Evolutionary conservation across 1,140 invertebrate genomes (phyloP), one percentile per base, ranked within the genome.

Genomic region (Holcopasites calliopsidis): DNA sequence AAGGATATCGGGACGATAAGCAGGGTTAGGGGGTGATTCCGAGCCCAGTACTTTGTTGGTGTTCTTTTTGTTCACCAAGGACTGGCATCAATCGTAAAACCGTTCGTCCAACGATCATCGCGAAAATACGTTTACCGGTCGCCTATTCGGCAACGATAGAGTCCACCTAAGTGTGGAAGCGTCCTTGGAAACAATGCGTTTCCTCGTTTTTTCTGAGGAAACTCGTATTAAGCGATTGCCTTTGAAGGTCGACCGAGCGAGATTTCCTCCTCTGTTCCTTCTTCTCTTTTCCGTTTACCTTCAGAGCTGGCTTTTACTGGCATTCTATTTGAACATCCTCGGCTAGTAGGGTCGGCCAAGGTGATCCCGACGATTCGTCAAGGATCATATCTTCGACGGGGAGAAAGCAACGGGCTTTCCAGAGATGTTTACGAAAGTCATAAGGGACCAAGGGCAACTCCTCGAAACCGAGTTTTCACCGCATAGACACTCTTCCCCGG

Each of bases 401-500:
- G 62, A 60, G 76, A 77, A 85, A 79, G 79, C 70, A 21, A 28
- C n/a, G n/a, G 38, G 70, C 72, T 77, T 84, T 83, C 66, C 55
- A 60, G 61, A 72, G 62, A 72, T 85, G 77, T 86, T 85, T 86
- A 85, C 76, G 62, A 83, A 82, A 83, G 74, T 75, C 62, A 80
- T 86, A 84, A 85, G 52, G 44, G 28, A 50, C 40, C 70, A 77
- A 80, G 77, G 83, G 62, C 77, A 38, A 68, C 23, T 21, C 70
- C 69, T 76, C 44, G 75, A 80, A 84, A 83, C 54, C 68, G 52
- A 70, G 38, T 77, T 76, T 79, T 74, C 72, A 71, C 55, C 68
- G 35, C 57, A 69, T n/a, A 21, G 21, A 28, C n/a, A 54, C 40
- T 26, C n/a, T 47, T n/a, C n/a, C n/a, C 26, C 38, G 26, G 26